phyloP scores from a whole-genome alignment of 2,888 invertebrate species.

The Orthonevra nobilis region DNA sequence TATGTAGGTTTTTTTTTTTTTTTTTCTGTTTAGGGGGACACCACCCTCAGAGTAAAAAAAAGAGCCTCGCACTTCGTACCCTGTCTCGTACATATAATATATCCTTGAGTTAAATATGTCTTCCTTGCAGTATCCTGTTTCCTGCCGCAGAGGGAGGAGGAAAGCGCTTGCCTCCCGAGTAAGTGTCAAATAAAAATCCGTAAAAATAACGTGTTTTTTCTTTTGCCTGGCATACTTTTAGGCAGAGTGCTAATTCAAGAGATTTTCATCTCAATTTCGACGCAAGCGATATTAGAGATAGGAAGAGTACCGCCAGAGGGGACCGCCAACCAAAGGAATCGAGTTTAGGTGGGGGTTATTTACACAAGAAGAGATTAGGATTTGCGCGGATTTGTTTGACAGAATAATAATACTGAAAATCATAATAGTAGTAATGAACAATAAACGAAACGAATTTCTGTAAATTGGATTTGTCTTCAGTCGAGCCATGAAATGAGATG shows the following conservation, averaged over 20 bases:
- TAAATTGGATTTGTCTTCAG: constrained; percentile 55
- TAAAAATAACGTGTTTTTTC: constrained; percentile 26
- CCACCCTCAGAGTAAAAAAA: too few species aligned
- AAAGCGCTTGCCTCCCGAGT: constrained; percentile 21
- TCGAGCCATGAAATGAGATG: not conserved
- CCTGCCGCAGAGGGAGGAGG: not conserved
- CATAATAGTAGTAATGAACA: constrained; percentile 66
- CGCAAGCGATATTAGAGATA: too few species aligned
- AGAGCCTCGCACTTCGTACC: not conserved
- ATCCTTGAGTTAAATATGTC: constrained; percentile 51
- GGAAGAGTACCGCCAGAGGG: not conserved
- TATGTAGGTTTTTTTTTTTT: constrained; percentile 3
- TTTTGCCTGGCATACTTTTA: constrained; percentile 55
- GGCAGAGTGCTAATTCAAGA: constrained; percentile 59
- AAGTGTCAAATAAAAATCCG: constrained; percentile 46
- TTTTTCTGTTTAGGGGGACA: too few species aligned
- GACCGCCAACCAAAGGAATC: not conserved
- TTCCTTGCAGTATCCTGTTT: constrained; percentile 18
- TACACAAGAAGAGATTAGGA: constrained; percentile 40
- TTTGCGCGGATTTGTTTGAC: constrained; percentile 67
- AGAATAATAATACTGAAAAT: constrained; percentile 67
- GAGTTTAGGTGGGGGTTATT: constrained; percentile 12
- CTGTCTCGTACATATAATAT: constrained; percentile 27
- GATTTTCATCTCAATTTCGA: constrained; percentile 66
- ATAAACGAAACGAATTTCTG: constrained; percentile 58